These are phyloP conservation scores for Xenopus tropicalis DNA, from an alignment of 2,113 vertebrate genomes.

Conservation along the genomic window DNA sequence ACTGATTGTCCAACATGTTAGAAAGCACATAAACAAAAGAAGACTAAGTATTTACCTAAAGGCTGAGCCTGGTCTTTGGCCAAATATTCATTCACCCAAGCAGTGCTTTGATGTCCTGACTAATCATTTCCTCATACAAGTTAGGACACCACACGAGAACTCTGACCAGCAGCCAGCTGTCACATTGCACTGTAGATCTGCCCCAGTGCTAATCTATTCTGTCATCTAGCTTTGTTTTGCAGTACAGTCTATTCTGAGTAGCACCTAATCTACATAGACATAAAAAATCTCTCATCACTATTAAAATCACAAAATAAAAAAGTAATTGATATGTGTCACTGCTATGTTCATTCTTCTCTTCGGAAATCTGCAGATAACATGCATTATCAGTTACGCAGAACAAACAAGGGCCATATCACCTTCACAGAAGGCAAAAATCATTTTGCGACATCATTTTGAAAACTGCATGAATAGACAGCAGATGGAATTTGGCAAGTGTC, in stretches of 20 bases:
- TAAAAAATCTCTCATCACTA: too few relatives aligned
- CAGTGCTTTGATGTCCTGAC: slow-evolving; percentile 65
- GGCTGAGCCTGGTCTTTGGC: slow-evolving; percentile 50
- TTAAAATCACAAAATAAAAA: too few relatives aligned
- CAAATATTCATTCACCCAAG: slow-evolving; percentile 53
- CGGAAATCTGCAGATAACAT: too few relatives aligned
- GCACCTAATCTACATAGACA: not conserved
- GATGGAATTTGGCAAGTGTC: too few relatives aligned
- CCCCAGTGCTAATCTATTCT: not conserved
- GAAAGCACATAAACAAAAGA: slow-evolving; percentile 39
- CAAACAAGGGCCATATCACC: too few relatives aligned
- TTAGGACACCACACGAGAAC: slow-evolving; percentile 58
- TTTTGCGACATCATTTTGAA: too few relatives aligned
- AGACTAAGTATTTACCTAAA: slow-evolving; percentile 47
- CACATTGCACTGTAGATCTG: not conserved
- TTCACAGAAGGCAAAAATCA: too few relatives aligned
- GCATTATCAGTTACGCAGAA: too few relatives aligned
- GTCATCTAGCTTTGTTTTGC: not conserved
- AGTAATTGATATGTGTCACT: too few relatives aligned
- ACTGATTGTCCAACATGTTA: slow-evolving; percentile 8
- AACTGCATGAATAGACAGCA: too few relatives aligned
- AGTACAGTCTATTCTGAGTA: not conserved
- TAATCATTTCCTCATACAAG: slow-evolving; percentile 67
- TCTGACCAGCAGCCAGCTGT: slow-evolving; percentile 61
- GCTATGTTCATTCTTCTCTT: too few relatives aligned